Evolutionary conservation across 1,140 invertebrate genomes (phyloP), one percentile per base, ranked within the genome.

Genomic region (Drosophila insularis): DNA sequence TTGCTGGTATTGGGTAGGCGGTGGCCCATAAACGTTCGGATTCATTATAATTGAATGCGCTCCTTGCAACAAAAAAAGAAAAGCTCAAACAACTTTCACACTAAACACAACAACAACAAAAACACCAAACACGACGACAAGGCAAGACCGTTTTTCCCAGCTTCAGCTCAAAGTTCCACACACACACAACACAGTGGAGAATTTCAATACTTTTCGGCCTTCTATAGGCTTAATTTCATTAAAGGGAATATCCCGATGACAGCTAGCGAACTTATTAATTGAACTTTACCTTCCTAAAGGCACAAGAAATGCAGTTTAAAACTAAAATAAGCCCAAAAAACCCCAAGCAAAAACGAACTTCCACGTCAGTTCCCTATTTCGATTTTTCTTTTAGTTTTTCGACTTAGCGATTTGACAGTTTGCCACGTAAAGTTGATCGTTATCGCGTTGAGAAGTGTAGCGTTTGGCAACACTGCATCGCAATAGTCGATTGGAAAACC

Each of bases 311-410:
- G 66, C 11, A 66, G 59, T 81, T 82, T 56, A 56, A 79, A 75
- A 79, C 70, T 39, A 64, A 78, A 70, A 81, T 61, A 78, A 71
- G 68, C 32, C 10, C 32, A 35, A 35, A 7, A 35, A 11, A 27
- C 27, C 73, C 69, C 68, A 67, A 72, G 55, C 78, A 63, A 82
- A 86, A 78, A 40, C 75, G 67, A 87, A 91, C 89, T 89, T 91
- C 90, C 90, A 91, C 90, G 90, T 91, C 90, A 91, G 89, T 89
- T 78, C 35, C 76, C 82, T 68, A 78, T 77, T 80, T 85, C 81
- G 81, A 81, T 86, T 84, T 90, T 82, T 87, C 32, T 74, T 71
- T 81, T 79, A 50, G 61, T 73, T 53, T 53, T 68, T 73, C 81
- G 68, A 69, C 70, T 74, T 71, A 58, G 62, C 10, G 59, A 74